These are phyloP conservation scores for Formica aserva DNA, from an alignment of 2,888 invertebrate species.

Conservation along the genomic window DNA sequence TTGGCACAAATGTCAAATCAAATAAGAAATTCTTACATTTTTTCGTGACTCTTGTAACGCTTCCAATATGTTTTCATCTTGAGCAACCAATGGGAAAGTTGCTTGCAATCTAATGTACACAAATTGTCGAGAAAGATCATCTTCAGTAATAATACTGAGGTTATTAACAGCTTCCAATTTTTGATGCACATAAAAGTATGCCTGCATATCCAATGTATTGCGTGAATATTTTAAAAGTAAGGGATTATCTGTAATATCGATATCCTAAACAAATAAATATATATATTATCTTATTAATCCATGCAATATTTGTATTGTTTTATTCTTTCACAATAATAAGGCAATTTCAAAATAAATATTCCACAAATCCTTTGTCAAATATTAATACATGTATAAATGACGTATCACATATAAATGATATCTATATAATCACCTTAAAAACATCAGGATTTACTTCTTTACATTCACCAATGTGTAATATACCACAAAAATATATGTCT, in stretches of 20 bases:
- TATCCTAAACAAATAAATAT: constrained; percentile 86
- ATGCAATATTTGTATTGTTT: constrained; percentile 6
- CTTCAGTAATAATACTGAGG: constrained; percentile 88
- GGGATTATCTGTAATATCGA: constrained; percentile 93
- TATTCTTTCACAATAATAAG: background rate
- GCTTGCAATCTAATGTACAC: constrained; percentile 90
- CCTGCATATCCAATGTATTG: constrained; percentile 88
- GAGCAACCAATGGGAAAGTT: constrained; percentile 89
- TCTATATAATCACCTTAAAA: constrained; percentile 88
- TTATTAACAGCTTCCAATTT: constrained; percentile 89
- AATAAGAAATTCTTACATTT: constrained; percentile 86
- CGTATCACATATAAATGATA: constrained; percentile 66
- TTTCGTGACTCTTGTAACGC: constrained; percentile 89
- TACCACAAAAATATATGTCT: constrained; percentile 92
- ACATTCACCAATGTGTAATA: constrained; percentile 89
- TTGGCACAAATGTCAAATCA: background rate
- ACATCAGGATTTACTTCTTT: constrained; percentile 88
- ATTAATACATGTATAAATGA: constrained; percentile 4
- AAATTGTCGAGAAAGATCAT: constrained; percentile 90
- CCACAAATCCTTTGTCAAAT: background rate
- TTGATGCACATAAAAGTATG: constrained; percentile 91
- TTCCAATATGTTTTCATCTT: constrained; percentile 87
- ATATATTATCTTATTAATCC: background rate
- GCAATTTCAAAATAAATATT: background rate
- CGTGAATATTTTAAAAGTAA: constrained; percentile 88